phyloP scores from a whole-genome alignment of 92 coral and sea anemone species.

The Anthopleura xanthogrammica region DNA sequence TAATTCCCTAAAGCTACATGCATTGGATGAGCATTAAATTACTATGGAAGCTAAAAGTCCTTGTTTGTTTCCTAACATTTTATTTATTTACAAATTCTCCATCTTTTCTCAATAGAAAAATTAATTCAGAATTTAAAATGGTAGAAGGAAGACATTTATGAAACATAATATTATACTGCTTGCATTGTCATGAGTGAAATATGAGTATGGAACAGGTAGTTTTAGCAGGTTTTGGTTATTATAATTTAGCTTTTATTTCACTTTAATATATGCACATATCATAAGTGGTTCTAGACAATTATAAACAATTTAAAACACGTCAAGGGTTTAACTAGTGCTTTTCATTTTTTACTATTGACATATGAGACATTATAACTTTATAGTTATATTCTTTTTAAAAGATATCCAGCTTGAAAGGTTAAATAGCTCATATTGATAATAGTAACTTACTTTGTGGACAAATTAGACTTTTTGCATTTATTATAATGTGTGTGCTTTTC shows the following conservation, averaged over 20 bases:
- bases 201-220: not conserved
- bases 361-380: not conserved
- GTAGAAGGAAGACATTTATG: not conserved
- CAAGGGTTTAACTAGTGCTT: not conserved
- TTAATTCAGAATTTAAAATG: not conserved
- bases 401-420: not conserved
- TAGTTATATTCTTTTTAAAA: not conserved
- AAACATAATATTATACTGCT: not conserved
- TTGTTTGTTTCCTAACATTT: not conserved
- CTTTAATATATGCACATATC: not conserved
- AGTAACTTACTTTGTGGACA: not conserved
- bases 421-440: not conserved
- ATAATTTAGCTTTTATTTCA: not conserved
- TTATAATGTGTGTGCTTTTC: too few species aligned
- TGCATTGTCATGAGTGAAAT: not conserved
- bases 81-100: not conserved
- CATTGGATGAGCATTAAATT: not conserved
- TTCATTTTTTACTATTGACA: not conserved
- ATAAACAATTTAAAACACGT: not conserved
- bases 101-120: not conserved
- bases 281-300: not conserved
- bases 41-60: not conserved
- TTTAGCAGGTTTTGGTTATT: conserved; percentile 2
- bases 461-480: not conserved
- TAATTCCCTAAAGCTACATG: not conserved